Evolutionary conservation across 2,113 vertebrate species (phyloP).

Genomic region (Alexandromys fortis): DNA sequence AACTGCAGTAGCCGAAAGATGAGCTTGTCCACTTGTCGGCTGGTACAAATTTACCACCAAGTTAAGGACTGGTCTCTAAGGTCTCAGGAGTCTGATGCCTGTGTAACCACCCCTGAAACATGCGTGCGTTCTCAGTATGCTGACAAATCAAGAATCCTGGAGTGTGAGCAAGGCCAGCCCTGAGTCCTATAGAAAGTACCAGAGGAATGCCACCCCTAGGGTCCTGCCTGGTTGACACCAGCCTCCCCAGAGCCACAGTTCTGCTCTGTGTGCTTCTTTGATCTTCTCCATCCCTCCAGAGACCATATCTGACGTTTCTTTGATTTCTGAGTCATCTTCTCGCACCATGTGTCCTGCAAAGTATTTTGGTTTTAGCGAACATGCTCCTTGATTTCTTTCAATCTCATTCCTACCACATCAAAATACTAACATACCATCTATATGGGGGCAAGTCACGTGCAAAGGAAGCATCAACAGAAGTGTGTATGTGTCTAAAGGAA

Average conservation of each 20-base stretch:
- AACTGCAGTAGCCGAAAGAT: neutral
- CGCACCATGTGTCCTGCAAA: slow-evolving; percentile 50
- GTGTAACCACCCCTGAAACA: neutral
- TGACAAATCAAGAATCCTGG: slow-evolving; percentile 52
- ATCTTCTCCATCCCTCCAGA: slow-evolving; percentile 45
- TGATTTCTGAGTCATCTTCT: slow-evolving; percentile 69
- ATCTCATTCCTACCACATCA: slow-evolving; percentile 51
- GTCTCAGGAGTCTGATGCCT: neutral
- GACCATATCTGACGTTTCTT: neutral
- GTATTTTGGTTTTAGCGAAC: slow-evolving; percentile 61
- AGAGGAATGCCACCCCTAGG: neutral
- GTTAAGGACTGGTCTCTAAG: slow-evolving; percentile 40
- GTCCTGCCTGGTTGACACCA: neutral
- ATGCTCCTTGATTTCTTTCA: slow-evolving; percentile 56
- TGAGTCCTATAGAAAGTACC: neutral
- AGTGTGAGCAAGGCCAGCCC: neutral
- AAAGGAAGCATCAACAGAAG: neutral
- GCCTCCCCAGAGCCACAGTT: neutral
- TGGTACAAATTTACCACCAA: slow-evolving; percentile 45
- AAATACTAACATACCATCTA: slow-evolving; percentile 51
- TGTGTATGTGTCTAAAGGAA: slow-evolving; percentile 47
- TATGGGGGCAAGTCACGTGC: slow-evolving; percentile 27
- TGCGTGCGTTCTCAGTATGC: slow-evolving; percentile 27
- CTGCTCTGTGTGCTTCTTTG: slow-evolving; percentile 55
- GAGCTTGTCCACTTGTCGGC: neutral